Conservation (phyloP, 37 sponge, comb jelly and placozoan genomes). For the Mnemiopsis leidyi region DNA sequence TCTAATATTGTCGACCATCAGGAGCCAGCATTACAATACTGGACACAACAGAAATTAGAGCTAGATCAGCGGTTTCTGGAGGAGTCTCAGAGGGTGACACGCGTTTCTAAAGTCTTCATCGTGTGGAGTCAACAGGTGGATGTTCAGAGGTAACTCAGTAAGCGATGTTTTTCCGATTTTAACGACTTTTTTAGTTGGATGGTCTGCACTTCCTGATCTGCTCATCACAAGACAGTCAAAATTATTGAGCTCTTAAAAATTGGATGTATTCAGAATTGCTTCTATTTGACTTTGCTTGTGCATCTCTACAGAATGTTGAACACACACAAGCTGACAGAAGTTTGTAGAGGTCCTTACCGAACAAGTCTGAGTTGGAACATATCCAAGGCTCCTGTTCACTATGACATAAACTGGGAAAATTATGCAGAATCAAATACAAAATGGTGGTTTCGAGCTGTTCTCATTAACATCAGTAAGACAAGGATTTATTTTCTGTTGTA, state of each 20-base stretch:
- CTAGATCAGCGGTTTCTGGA: neutral
- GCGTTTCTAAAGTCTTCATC: neutral
- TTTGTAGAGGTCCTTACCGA: neutral
- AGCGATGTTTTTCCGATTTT: too few species aligned
- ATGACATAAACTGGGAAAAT: conserved; percentile 25
- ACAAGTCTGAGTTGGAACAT: neutral
- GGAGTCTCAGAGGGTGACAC: neutral
- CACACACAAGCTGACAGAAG: neutral
- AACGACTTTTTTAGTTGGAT: too few species aligned
- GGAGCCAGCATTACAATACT: conserved; percentile 36
- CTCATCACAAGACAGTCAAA: too few species aligned
- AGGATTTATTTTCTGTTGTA: too few species aligned
- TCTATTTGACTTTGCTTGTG: neutral
- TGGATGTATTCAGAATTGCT: too few species aligned
- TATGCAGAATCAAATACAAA: neutral
- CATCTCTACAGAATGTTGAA: neutral
- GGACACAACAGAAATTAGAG: conserved; percentile 18
- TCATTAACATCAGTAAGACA: neutral
- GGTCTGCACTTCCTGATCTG: too few species aligned
- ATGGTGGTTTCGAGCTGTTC: neutral
- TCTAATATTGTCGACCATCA: too few species aligned
- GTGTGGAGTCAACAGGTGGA: neutral
- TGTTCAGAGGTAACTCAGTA: neutral
- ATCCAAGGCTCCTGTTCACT: neutral
- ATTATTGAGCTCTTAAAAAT: too few species aligned